Percentiles rank a stretch among this genome's conserved stretches.
Evolutionary conservation across 2,888 invertebrate genomes (phyloP).

Genomic region (Diplazon laetatorius): DNA sequence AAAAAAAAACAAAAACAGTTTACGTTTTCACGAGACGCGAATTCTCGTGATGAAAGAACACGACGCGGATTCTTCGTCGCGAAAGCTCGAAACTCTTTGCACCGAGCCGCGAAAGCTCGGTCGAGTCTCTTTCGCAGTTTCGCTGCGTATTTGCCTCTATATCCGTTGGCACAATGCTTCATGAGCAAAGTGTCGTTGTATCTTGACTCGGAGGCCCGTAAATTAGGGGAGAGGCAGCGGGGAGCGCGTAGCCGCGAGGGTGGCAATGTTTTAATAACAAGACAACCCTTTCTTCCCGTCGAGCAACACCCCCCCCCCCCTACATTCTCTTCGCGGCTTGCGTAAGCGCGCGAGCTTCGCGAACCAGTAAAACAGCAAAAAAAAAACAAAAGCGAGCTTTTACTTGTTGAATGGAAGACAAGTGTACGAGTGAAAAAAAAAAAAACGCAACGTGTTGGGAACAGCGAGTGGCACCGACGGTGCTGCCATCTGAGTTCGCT

Average conservation of each 20-base stretch:
- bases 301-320: not conserved
- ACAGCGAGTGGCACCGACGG: too few relatives aligned
- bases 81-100: constrained; percentile 32
- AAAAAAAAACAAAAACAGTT: too few relatives aligned
- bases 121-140: constrained; percentile 38
- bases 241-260: not conserved
- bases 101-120: not conserved
- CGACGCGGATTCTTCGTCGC: constrained; percentile 47
- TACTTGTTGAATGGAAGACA: constrained; percentile 59
- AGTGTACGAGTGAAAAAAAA: constrained; percentile 41
- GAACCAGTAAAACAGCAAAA: constrained; percentile 9
- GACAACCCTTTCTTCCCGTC: not conserved
- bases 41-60: constrained; percentile 38
- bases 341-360: constrained; percentile 6
- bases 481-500: too few relatives aligned
- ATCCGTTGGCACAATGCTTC: constrained; percentile 17
- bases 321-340: not conserved
- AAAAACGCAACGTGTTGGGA: constrained; percentile 40
- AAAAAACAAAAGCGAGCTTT: constrained; percentile 42
- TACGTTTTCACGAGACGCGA: constrained; percentile 19
- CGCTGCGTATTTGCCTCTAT: constrained; percentile 38
- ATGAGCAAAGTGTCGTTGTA: constrained; percentile 26
- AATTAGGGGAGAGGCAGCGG: too few relatives aligned
- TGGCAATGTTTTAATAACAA: constrained; percentile 38
- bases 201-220: too few relatives aligned